Conservation (phyloP, 2,888 invertebrate species). For the Pheosia gnoma region DNA sequence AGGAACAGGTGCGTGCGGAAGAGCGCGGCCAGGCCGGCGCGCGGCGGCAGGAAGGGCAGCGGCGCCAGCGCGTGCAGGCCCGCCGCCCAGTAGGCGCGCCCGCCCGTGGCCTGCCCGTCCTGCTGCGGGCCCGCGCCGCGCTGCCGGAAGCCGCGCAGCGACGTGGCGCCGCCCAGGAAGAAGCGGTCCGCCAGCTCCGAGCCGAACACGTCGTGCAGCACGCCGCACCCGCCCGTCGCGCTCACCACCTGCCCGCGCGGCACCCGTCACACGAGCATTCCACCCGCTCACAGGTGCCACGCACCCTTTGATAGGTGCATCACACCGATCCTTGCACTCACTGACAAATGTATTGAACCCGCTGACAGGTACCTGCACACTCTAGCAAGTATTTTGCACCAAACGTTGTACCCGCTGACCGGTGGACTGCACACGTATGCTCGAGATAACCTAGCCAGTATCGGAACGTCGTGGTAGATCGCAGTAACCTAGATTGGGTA, state of each 20-base stretch:
- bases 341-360: too few species aligned
- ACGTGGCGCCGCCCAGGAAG: conserved; percentile 95
- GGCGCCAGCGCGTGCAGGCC: conserved; percentile 95
- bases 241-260: conserved; percentile 86
- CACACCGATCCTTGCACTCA: too few species aligned
- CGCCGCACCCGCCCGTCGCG: conserved; percentile 87
- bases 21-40: conserved; percentile 91
- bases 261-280: too few species aligned
- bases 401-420: too few species aligned
- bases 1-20: conserved; percentile 95
- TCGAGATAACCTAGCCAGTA: too few species aligned
- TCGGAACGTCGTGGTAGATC: too few species aligned
- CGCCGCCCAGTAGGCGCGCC: conserved; percentile 92
- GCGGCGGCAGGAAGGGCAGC: conserved; percentile 92
- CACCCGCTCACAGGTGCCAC: too few species aligned
- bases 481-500: too few species aligned
- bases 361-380: too few species aligned
- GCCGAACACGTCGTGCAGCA: conserved; percentile 86
- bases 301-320: too few species aligned
- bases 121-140: conserved; percentile 94
- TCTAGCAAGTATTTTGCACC: too few species aligned
- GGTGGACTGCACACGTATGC: too few species aligned
- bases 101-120: conserved; percentile 90
- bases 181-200: conserved; percentile 89
- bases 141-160: conserved; percentile 93